Conservation (phyloP, 2,797 vertebrate species). For the Coregonus ussuriensis region DNA sequence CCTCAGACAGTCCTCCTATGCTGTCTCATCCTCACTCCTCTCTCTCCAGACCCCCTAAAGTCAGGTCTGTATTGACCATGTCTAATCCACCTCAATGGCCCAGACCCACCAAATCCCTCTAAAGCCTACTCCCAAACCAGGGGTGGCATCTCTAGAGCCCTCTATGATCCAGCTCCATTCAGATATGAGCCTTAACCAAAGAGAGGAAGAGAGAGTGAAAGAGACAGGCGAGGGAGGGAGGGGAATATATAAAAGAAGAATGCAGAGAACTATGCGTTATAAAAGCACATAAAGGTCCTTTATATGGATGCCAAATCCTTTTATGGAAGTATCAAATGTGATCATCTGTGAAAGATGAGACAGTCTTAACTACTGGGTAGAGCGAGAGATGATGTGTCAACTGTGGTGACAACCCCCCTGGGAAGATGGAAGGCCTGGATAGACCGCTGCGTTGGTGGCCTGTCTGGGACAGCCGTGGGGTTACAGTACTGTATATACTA, state of each 20-base stretch:
- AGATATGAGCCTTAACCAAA: constrained; percentile 31
- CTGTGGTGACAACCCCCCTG: not conserved
- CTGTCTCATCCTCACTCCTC: constrained; percentile 35
- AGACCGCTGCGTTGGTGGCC: not conserved
- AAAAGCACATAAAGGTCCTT: constrained; percentile 43
- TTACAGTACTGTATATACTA: not conserved
- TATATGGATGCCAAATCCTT: constrained; percentile 43
- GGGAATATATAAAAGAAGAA: not conserved
- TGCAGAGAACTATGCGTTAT: too few species aligned
- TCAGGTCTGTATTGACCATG: constrained; percentile 62
- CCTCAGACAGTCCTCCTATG: not conserved
- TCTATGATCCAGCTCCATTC: constrained; percentile 51
- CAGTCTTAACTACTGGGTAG: not conserved
- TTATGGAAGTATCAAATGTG: constrained; percentile 34
- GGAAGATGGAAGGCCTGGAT: not conserved
- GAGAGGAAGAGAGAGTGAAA: constrained; percentile 33
- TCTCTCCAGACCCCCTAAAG: constrained; percentile 37
- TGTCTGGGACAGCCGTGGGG: not conserved
- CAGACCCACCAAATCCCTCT: constrained; percentile 51
- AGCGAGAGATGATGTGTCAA: not conserved
- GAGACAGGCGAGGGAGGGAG: constrained; percentile 3
- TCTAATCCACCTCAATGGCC: constrained; percentile 69
- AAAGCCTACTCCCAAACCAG: constrained; percentile 45
- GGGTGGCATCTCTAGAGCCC: constrained; percentile 46
- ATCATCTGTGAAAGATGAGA: constrained; percentile 12